Base-by-base conservation (phyloP, 2,797 vertebrate genomes). In the Podargus strigoides region DNA sequence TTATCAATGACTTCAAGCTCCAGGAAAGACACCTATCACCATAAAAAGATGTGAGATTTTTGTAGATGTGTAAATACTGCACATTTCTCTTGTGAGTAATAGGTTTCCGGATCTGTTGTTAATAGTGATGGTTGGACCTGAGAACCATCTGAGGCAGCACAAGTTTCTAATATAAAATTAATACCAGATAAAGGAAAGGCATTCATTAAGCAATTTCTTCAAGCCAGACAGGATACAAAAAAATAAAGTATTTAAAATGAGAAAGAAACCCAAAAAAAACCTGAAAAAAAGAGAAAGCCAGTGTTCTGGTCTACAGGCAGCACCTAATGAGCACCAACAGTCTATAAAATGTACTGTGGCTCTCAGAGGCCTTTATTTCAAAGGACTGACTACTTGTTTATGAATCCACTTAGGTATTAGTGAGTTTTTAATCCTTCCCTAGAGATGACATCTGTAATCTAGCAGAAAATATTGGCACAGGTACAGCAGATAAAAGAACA, bases 401-500 rank as follows among this genome's bases (percentile, higher is more conserved):
- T 85, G 77, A 72, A 80, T 46, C 49, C 36, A 42, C 32, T 86
- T 68, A 73, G 79, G 77, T 79, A 87, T 81, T 81, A 88, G 55
- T 80, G 77, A 68, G 72, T 55, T 69, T 92, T 90, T 77, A 85
- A 85, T 68, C 60, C 93, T 89, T 95, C 66, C 41, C 46, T 30
- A 26, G 95, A 86, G 90, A 90, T 53, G 59, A 46, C 30, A 74
- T 85, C 63, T 66, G 56, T 59, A 80, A 90, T 88, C 66, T 84
- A 87, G 50, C 60, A 96, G 87, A 87, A 85, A 53, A 18, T 56
- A 10, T 26, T 78, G 72, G 90, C 88, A 85, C 42, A 62, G 88
- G 80, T 44, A 79, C n/a, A 78, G 63, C 69, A 93, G 91, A 90
- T 95, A 78, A 89, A 94, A 92, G 68, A 88, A 75, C 66, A 82